A percentile compares a stretch with the other conserved stretches of the same genome.
Evolutionary conservation across 2,113 vertebrate genomes (phyloP).

Genomic region (Paradoxurus hermaphroditus): DNA sequence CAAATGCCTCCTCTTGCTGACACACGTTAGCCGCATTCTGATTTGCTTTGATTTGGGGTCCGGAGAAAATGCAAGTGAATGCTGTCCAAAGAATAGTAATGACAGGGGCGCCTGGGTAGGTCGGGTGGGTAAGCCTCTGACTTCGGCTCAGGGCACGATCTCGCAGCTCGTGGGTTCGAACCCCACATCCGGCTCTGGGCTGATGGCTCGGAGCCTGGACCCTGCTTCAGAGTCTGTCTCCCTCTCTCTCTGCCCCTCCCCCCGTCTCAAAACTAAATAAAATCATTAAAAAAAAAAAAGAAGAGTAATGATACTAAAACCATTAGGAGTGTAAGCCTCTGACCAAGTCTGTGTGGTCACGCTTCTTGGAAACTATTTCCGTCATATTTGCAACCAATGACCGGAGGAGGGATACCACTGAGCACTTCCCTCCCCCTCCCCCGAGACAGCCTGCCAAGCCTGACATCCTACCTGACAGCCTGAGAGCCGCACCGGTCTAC

Average conservation of each 20-base stretch:
- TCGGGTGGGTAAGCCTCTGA: no score
- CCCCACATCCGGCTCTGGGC: no score
- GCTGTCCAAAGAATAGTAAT: neutral
- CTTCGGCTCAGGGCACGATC: no score
- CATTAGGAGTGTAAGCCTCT: neutral
- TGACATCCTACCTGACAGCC: neutral
- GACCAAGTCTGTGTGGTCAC: neutral
- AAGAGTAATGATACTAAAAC: neutral
- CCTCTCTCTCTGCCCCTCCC: no score
- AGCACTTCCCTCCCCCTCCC: neutral
- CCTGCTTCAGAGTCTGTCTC: no score
- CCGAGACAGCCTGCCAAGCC: neutral
- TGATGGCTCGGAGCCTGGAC: no score
- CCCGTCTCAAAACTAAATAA: no score
- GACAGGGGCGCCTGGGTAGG: neutral
- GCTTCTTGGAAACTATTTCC: neutral
- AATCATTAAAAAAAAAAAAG: neutral
- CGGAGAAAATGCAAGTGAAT: conserved; percentile 27
- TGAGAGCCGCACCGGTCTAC: neutral
- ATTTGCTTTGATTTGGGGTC: conserved; percentile 53
- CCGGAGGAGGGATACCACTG: neutral
- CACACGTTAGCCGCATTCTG: neutral
- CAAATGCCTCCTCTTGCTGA: conserved; percentile 31
- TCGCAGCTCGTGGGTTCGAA: no score
- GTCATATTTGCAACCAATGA: neutral